Evolutionary conservation across 2,888 invertebrate species (phyloP), one percentile per base, ranked within the genome.

Genomic region (Galeopsomyia nigrocyanea): DNA sequence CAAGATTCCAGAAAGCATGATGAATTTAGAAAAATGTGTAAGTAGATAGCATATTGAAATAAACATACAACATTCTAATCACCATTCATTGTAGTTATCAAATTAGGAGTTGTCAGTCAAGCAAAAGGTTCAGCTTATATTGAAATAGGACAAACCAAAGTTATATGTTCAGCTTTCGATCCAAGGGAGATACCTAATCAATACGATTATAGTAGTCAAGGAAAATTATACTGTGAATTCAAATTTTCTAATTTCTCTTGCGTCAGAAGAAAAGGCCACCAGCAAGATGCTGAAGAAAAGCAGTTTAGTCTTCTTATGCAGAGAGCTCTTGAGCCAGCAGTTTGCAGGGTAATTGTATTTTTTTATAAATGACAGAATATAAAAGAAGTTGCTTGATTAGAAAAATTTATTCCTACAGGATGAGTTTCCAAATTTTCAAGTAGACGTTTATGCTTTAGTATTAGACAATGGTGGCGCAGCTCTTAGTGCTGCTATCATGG

Each of bases 101-200:
- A 93, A 85, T 91, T 93, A 5, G 94, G 94, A 53, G 90, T 95
- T 63, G 88, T 95, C 1, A 93, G 92, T 68, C 93, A 95, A 86
- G 96, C 96, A 0, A 95, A 96, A 84, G 97, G 97, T 16, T 97
- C 97, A 0, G 93, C 96, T 0, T 97, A 97, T 80, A 90, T 97
- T 76, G 97, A 97, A 89, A 88, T 94, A 81, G 93, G 93, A 62
- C 90, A 93, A 78, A 97, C 97, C 0, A 97, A 97, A 89, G 92
- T 96, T 1, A 90, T 96, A 39, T 95, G 95, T 79, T 93, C 96
- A 0, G 95, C 96, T 47, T 95, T 94, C 83, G 97, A 97, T 80
- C 97, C 97, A 0, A 90, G 96, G 81, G 97, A 97, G 87, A 93
- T 96, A 72, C 92, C 93, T 0, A 94, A 94, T 82, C 92, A 92